Evolutionary conservation across 2,113 vertebrate genomes (phyloP).

Genomic region (Anguilla rostrata): DNA sequence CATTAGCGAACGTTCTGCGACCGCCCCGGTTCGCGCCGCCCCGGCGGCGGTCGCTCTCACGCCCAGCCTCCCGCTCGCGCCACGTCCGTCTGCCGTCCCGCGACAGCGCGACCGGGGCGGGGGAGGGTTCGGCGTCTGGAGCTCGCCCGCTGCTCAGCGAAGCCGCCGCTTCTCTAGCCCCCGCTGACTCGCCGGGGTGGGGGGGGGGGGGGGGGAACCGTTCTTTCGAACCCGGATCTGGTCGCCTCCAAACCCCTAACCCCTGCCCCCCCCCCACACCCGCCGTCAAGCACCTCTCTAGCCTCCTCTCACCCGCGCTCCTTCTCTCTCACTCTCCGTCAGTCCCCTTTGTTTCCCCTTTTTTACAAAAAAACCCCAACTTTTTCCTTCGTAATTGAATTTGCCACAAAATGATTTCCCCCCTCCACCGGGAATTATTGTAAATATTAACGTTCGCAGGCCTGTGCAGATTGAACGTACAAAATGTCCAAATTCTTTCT

Average conservation of each 20-base stretch:
- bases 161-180: background rate
- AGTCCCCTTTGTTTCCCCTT: background rate
- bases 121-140: background rate
- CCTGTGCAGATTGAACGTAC: background rate
- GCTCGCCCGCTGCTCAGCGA: background rate
- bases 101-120: too few relatives aligned
- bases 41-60: too few relatives aligned
- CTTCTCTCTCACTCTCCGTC: background rate
- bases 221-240: background rate
- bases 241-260: background rate
- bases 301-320: background rate
- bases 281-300: background rate
- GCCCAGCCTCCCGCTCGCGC: too few relatives aligned
- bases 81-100: too few relatives aligned
- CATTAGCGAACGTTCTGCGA: too few relatives aligned
- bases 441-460: background rate
- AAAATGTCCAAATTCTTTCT: background rate
- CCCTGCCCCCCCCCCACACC: too few relatives aligned
- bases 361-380: background rate
- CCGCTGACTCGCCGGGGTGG: background rate
- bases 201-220: too few relatives aligned
- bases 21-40: too few relatives aligned
- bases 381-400: background rate
- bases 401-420: background rate
- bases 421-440: background rate